Evolutionary conservation across 2,888 invertebrate genomes (phyloP).

Genomic region (Oasisia sp.): DNA sequence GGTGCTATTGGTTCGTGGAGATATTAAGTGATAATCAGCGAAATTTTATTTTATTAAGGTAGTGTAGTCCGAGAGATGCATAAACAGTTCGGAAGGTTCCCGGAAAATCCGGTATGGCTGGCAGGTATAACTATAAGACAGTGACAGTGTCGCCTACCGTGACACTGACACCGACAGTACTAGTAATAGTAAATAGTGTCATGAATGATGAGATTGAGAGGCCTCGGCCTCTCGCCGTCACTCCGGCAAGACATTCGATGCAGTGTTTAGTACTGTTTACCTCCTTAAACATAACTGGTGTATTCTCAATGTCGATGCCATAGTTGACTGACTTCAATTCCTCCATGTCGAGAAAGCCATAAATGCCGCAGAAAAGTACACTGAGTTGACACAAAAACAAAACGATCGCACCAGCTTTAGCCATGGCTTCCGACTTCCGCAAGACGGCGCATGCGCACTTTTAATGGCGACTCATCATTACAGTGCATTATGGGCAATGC

Average conservation of each 20-base stretch:
- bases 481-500: background rate
- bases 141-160: too few relatives aligned
- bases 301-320: background rate
- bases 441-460: background rate
- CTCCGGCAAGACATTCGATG: background rate
- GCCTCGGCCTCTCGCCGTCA: background rate
- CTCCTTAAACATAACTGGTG: background rate
- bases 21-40: too few relatives aligned
- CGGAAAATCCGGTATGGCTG: too few relatives aligned
- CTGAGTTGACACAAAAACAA: background rate
- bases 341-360: background rate
- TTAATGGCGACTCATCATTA: slow-evolving; percentile 6
- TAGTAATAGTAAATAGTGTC: background rate
- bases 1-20: too few relatives aligned
- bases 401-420: background rate
- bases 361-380: background rate
- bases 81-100: too few relatives aligned
- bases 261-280: slow-evolving; percentile 5
- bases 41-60: too few relatives aligned
- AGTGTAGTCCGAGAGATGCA: too few relatives aligned
- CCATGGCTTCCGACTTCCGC: slow-evolving; percentile 6
- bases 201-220: too few relatives aligned
- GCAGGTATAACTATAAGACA: too few relatives aligned
- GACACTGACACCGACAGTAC: too few relatives aligned
- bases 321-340: slow-evolving; percentile 5